phyloP scores from a whole-genome alignment of 2,113 vertebrate genomes.

The Gadus macrocephalus region DNA sequence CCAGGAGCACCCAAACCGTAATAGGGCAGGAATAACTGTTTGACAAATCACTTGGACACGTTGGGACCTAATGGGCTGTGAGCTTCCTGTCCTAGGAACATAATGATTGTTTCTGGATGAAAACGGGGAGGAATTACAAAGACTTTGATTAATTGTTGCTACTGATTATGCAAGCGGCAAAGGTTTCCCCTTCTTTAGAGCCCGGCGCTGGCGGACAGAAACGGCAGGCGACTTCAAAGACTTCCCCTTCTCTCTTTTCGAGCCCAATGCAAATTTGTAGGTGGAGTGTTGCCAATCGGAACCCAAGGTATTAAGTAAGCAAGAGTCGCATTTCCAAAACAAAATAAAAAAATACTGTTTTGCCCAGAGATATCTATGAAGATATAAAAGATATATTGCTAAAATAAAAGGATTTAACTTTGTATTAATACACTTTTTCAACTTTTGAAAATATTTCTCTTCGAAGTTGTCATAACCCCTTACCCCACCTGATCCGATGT shows the following conservation, averaged over 20 bases:
- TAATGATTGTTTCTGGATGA: slow-evolving; percentile 11
- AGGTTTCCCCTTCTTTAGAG: slow-evolving; percentile 19
- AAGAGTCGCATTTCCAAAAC: neutral
- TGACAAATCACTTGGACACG: slow-evolving; percentile 2
- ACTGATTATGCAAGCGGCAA: neutral
- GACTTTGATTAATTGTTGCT: slow-evolving; percentile 13
- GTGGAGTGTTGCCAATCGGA: neutral
- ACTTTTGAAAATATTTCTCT: too few relatives aligned
- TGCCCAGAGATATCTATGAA: neutral
- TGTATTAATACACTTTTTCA: too few relatives aligned
- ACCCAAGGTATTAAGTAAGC: neutral
- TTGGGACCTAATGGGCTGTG: slow-evolving; percentile 18
- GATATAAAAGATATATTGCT: too few relatives aligned
- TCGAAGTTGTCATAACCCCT: too few relatives aligned
- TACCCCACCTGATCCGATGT: too few relatives aligned
- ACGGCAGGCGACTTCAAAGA: neutral
- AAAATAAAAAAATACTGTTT: neutral
- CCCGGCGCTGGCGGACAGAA: slow-evolving; percentile 6
- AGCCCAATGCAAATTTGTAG: too few relatives aligned
- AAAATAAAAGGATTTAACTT: too few relatives aligned
- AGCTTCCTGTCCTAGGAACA: neutral
- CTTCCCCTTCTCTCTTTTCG: slow-evolving; percentile 17
- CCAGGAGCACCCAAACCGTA: slow-evolving; percentile 18
- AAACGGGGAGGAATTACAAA: slow-evolving; percentile 9
- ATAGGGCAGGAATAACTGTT: slow-evolving; percentile 28